Evolutionary conservation across 2,113 vertebrate species (phyloP).

Genomic region (Rattus rattus): DNA sequence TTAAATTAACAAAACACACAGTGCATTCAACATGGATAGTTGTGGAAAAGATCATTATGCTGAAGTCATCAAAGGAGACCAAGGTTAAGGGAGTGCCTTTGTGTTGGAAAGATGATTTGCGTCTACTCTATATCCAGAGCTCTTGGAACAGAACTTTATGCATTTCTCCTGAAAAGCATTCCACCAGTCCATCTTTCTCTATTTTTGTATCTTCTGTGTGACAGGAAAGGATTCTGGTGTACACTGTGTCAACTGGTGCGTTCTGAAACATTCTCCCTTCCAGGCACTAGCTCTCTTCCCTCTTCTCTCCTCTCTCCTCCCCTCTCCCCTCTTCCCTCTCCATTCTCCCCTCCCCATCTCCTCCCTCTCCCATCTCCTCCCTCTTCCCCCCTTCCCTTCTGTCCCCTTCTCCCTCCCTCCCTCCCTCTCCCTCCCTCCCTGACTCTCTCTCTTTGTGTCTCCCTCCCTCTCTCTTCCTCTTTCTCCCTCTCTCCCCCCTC

Average conservation of each 20-base stretch:
- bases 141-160: neutral
- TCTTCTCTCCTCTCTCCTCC: too few species aligned
- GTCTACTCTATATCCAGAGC: neutral
- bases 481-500: too few species aligned
- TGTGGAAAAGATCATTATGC: conserved; percentile 16
- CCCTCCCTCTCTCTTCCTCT: too few species aligned
- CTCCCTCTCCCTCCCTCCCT: too few species aligned
- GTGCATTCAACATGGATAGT: neutral
- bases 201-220: neutral
- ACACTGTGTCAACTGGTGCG: neutral
- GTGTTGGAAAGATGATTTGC: neutral
- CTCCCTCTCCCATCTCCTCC: too few species aligned
- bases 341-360: too few species aligned
- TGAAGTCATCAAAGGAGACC: neutral
- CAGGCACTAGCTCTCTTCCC: neutral
- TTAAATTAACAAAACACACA: neutral
- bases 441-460: too few species aligned
- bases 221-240: neutral
- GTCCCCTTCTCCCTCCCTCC: too few species aligned
- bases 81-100: neutral
- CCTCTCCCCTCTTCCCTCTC: neutral
- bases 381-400: neutral
- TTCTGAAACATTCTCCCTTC: neutral
- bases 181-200: neutral
- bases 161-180: neutral